Base-by-base conservation (phyloP, 2,797 vertebrate species). In the Lateolabrax maculatus region DNA sequence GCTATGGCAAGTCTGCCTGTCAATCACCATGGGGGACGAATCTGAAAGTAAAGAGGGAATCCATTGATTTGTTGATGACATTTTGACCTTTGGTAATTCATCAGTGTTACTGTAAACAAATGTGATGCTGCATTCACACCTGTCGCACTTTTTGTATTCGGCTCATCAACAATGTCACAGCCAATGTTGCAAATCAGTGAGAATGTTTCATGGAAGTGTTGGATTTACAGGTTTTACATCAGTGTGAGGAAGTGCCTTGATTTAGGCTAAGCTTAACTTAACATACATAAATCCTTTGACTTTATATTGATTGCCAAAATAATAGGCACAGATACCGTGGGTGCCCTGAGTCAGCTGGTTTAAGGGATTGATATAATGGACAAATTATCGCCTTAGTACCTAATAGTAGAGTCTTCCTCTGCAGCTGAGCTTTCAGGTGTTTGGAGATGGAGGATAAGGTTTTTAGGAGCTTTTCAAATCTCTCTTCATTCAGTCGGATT, bases 351-450 rank as follows among this genome's bases (percentile, higher is more conserved):
- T 21, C 19, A 16, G 27, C 56, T 27, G 7, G 3, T 25, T 1
- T 7, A 46, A 34, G 7, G 3, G 31, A 27, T 39, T 39, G 10
- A 2, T 41, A 13, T 23, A 2, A 48, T 4, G n/a, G n/a, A 56
- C 39, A 39, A 46, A 1, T 29, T 34, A 66, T 12, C 2, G 1
- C 27, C 2, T n/a, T 23, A 2, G 55, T 91, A 95, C 95, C 95
- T 23, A 95, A 73, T 39, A 95, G 80, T 0, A 95, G 90, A 7
- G 74, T 90, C 87, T 94, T 96, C 76, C 94, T 91, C 67, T 93
- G 93, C 55, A 96, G 87, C 81, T 95, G 91, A 37, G 87, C 91
- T 53, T 77, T 89, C 70, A 96, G 87, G 31, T 89, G 72, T 71
- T 83, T 95, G 74, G 87, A 89, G 77, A 95, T 88, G 77, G 88